phyloP scores from a whole-genome alignment of 2,888 invertebrate species.

The Drosophila nr. perissopoda region DNA sequence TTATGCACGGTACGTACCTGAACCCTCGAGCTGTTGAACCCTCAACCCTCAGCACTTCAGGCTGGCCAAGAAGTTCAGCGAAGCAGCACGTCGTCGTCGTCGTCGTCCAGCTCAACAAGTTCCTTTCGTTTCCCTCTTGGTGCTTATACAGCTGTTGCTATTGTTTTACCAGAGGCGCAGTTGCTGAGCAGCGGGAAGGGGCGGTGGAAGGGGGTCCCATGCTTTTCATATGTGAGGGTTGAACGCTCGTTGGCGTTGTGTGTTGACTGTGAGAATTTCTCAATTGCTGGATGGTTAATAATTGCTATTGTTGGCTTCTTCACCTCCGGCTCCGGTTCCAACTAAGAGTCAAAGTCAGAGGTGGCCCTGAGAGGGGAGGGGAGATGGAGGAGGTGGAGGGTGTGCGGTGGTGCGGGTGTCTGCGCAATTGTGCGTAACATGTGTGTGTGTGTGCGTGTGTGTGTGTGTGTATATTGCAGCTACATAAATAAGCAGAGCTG shows the following conservation, averaged over 20 bases:
- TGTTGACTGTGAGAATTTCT: conserved; percentile 80
- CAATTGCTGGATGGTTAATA: conserved; percentile 80
- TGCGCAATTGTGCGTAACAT: conserved; percentile 75
- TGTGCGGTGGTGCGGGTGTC: conserved; percentile 35
- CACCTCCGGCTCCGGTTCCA: conserved; percentile 56
- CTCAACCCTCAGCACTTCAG: conserved; percentile 3
- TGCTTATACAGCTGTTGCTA: conserved; percentile 69
- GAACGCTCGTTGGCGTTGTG: conserved; percentile 9
- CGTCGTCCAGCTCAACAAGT: conserved; percentile 75
- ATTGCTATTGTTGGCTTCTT: conserved; percentile 79
- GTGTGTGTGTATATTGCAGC: conserved; percentile 54
- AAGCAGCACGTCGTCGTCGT: conserved; percentile 67
- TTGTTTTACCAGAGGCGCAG: conserved; percentile 44
- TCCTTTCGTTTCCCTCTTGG: conserved; percentile 33
- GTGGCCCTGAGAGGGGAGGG: not conserved
- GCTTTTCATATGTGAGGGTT: conserved; percentile 35
- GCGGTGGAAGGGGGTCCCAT: not conserved
- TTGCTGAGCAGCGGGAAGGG: not conserved
- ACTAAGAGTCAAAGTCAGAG: not conserved
- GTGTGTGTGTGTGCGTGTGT: conserved; percentile 19
- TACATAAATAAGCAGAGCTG: conserved; percentile 41
- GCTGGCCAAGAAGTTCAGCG: conserved; percentile 60
- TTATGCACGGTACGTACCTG: not conserved
- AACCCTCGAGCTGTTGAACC: conserved; percentile 12
- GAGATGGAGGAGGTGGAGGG: not conserved